phyloP scores from a whole-genome alignment of 2,797 vertebrate genomes.

The Acrossocheilus wenchowensis region DNA sequence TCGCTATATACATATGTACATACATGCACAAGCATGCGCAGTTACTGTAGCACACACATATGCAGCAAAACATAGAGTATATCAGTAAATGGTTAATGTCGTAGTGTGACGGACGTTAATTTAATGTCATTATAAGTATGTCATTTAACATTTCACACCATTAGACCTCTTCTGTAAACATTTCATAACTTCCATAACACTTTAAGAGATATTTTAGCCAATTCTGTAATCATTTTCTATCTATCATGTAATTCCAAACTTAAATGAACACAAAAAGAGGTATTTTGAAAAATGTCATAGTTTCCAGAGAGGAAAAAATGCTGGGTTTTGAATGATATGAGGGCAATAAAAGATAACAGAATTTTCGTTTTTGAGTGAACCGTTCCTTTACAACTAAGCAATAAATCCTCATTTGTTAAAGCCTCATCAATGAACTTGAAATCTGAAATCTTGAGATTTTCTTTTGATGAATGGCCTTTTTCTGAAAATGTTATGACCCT shows the following conservation, averaged over 20 bases:
- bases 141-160: neutral
- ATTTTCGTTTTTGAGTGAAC: neutral
- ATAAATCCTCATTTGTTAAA: neutral
- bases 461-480: neutral
- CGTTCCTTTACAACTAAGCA: neutral
- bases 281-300: neutral
- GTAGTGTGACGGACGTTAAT: neutral
- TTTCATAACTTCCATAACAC: neutral
- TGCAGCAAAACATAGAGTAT: neutral
- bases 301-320: neutral
- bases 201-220: neutral
- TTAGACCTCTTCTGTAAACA: neutral
- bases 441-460: neutral
- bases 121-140: neutral
- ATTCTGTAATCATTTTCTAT: neutral
- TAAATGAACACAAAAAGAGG: neutral
- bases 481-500: neutral
- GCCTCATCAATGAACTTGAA: neutral
- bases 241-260: neutral
- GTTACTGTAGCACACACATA: neutral
- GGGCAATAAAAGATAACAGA: neutral
- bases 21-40: conserved; percentile 9
- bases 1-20: conserved; percentile 46
- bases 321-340: neutral
- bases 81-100: neutral